phyloP scores from a whole-genome alignment of 2,888 invertebrate genomes.

The Fissipunctia ypsillon region DNA sequence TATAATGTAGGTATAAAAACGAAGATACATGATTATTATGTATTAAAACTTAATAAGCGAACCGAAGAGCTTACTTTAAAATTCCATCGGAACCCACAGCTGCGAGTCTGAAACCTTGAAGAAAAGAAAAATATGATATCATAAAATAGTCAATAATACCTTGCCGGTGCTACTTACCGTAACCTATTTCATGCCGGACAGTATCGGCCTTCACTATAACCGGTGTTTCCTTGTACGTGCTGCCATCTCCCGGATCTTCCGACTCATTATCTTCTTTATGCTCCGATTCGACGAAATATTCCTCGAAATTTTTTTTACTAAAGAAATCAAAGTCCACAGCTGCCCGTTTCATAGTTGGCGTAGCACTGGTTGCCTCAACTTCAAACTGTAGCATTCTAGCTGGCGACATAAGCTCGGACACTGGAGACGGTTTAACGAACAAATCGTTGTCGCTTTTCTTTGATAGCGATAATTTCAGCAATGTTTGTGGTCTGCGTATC shows the following conservation, averaged over 20 bases:
- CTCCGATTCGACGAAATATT: conserved; percentile 78
- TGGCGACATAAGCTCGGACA: conserved; percentile 85
- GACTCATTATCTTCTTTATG: conserved; percentile 55
- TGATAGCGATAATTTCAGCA: conserved; percentile 79
- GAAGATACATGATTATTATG: conserved; percentile 12
- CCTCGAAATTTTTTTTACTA: conserved; percentile 81
- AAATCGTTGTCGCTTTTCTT: conserved; percentile 80
- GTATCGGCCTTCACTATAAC: conserved; percentile 84
- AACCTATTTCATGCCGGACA: conserved; percentile 86
- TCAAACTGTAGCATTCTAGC: conserved; percentile 88
- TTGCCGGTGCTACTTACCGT: conserved; percentile 78
- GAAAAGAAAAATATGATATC: conserved; percentile 53
- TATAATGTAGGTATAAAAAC: background rate
- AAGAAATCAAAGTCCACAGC: conserved; percentile 86
- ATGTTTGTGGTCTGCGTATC: conserved; percentile 70
- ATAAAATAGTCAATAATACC: conserved; percentile 50
- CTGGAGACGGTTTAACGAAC: conserved; percentile 85
- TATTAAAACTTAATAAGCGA: conserved; percentile 6
- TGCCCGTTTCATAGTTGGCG: conserved; percentile 88
- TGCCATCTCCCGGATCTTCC: conserved; percentile 63
- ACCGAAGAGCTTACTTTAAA: conserved; percentile 24
- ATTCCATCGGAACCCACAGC: conserved; percentile 37
- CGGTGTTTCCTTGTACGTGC: conserved; percentile 78
- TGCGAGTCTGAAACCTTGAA: conserved; percentile 50
- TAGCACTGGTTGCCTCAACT: conserved; percentile 80